phyloP scores from a whole-genome alignment of 2,797 vertebrate genomes.

The Enteromius fasciolatus region DNA sequence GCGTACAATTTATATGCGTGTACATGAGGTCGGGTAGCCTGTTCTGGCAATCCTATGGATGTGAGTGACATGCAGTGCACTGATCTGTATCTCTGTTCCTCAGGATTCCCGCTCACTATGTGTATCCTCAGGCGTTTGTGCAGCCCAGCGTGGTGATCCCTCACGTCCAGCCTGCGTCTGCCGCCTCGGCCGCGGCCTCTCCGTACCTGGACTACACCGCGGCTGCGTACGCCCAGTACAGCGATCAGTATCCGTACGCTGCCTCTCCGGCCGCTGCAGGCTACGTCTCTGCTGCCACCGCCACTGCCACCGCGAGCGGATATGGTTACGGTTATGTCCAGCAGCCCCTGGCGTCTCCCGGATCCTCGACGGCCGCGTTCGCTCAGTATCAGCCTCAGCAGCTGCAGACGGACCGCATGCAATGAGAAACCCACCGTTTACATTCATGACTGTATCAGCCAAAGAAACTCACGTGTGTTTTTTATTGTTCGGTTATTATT shows the following conservation, averaged over 20 bases:
- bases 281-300: slow-evolving; percentile 90
- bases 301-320: slow-evolving; percentile 83
- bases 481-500: slow-evolving; percentile 60
- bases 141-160: slow-evolving; percentile 94
- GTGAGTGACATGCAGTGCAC: slow-evolving; percentile 74
- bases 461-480: slow-evolving; percentile 61
- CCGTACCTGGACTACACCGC: slow-evolving; percentile 96
- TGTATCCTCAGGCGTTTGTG: slow-evolving; percentile 95
- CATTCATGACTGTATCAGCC: slow-evolving; percentile 71
- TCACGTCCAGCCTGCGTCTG: slow-evolving; percentile 84
- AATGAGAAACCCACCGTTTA: slow-evolving; percentile 72
- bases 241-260: slow-evolving; percentile 94
- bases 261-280: slow-evolving; percentile 89
- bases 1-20: too few relatives aligned
- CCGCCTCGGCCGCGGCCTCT: slow-evolving; percentile 78
- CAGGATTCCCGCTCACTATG: slow-evolving; percentile 96
- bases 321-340: slow-evolving; percentile 95
- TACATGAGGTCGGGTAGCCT: too few relatives aligned
- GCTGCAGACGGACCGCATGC: slow-evolving; percentile 94
- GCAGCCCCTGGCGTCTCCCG: slow-evolving; percentile 89
- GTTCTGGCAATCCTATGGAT: slow-evolving; percentile 84
- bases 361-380: slow-evolving; percentile 81
- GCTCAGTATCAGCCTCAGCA: slow-evolving; percentile 89
- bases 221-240: slow-evolving; percentile 93
- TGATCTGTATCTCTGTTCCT: slow-evolving; percentile 61